Base-by-base conservation (phyloP, 2,888 invertebrate genomes). In the Elmis aenea region DNA sequence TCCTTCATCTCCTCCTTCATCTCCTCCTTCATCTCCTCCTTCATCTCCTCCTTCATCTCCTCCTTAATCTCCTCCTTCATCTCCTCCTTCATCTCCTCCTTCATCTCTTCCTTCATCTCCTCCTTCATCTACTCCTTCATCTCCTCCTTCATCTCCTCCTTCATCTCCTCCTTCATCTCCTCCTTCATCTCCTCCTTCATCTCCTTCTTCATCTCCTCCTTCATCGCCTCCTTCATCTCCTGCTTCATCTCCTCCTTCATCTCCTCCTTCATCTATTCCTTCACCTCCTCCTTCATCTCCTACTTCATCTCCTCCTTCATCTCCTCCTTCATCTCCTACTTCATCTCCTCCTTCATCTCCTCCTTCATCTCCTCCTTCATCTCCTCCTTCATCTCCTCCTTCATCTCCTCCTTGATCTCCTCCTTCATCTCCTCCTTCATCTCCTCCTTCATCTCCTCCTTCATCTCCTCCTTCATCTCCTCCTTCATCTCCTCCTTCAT, bases 381-480 rank as follows among this genome's bases (percentile, higher is more conserved):
- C 9, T n/a, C 9, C 9, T n/a, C 11, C 9, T 9, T 9, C 11
- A 6, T 11, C 9, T 24, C 11, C 24, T 11, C 11, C 9, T 9
- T 9, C 9, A 5, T 6, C 24, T n/a, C 11, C 24, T 6, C 5
- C 9, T n/a, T 11, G 5, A 6, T 24, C 9, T 9, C n/a, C 11
- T 24, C 24, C 5, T n/a, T 9, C n/a, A 9, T 11, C 9, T 24
- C 11, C 24, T 24, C 11, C 9, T n/a, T n/a, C n/a, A n/a, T 9
- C 11, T 24, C 5, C 24, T 24, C 24, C 9, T n/a, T 24, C 11
- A 5, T 9, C 24, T n/a, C 9, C 24, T 24, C 24, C 11, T 24
- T 11, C 24, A 5, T 6, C 24, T 24, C 9, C 9, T 6, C 9
- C 9, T 24, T n/a, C 9, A 9, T 11, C 9, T 24, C 24, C 5